Percentiles rank a stretch among this genome's conserved stretches.
Evolutionary conservation across 2,888 invertebrate species (phyloP).

Genomic region (Acanthosoma haemorrhoidale): DNA sequence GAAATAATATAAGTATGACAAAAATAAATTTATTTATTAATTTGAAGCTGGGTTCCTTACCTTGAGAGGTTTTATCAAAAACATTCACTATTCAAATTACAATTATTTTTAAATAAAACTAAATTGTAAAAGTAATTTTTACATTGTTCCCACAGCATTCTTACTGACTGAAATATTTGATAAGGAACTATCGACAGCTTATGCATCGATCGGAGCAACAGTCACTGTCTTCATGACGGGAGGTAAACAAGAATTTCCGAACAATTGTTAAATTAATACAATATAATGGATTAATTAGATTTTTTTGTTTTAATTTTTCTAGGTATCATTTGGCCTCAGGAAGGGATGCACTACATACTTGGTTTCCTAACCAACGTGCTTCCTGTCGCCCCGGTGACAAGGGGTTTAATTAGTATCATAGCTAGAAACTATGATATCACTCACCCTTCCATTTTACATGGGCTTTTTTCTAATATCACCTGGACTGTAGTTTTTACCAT

Average conservation of each 20-base stretch:
- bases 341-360: slow-evolving; percentile 17
- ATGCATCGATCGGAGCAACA: slow-evolving; percentile 14
- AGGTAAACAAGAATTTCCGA: not conserved
- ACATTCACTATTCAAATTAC: too few relatives aligned
- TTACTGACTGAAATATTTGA: slow-evolving; percentile 16
- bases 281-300: not conserved
- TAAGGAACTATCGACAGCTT: slow-evolving; percentile 16
- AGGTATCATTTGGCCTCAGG: slow-evolving; percentile 25
- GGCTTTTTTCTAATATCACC: slow-evolving; percentile 9
- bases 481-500: slow-evolving; percentile 12
- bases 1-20: too few relatives aligned
- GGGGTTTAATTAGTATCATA: not conserved
- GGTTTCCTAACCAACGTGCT: not conserved
- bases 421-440: not conserved
- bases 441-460: not conserved
- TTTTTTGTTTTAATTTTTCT: not conserved
- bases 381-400: not conserved
- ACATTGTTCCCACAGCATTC: not conserved
- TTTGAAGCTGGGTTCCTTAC: too few relatives aligned
- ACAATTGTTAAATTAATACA: not conserved
- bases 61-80: too few relatives aligned
- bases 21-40: too few relatives aligned
- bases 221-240: slow-evolving; percentile 14
- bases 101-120: too few relatives aligned
- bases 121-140: too few relatives aligned